Percentiles rank a stretch among this genome's conserved stretches.
These are phyloP conservation scores for Clostera curtula DNA, from an alignment of 2,888 invertebrate species.

Conservation along the genomic window DNA sequence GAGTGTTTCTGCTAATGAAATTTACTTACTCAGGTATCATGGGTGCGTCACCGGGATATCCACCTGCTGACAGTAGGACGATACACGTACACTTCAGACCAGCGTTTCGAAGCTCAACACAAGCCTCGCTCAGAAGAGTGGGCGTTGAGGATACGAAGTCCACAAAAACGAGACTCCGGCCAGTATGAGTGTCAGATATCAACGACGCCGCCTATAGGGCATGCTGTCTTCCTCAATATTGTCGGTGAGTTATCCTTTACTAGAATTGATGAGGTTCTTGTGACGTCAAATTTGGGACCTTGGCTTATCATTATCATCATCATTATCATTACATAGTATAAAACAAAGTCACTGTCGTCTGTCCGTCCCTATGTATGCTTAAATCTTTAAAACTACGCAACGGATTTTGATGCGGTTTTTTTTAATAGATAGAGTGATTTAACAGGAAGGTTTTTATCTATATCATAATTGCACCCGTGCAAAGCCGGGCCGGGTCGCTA, in stretches of 20 bases:
- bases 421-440: too few relatives aligned
- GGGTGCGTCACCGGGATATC: constrained; percentile 93
- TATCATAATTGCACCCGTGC: too few relatives aligned
- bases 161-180: constrained; percentile 88
- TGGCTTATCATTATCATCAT: too few relatives aligned
- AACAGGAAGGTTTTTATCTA: too few relatives aligned
- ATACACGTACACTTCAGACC: constrained; percentile 90
- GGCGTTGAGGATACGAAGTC: constrained; percentile 79
- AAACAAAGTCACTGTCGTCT: too few relatives aligned
- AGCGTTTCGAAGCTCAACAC: constrained; percentile 87
- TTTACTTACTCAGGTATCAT: constrained; percentile 82
- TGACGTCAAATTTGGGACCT: too few relatives aligned
- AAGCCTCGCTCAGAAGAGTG: constrained; percentile 91
- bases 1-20: neutral
- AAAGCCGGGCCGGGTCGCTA: too few relatives aligned
- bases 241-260: constrained; percentile 79
- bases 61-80: constrained; percentile 92
- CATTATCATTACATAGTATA: too few relatives aligned
- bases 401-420: too few relatives aligned
- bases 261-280: neutral
- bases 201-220: constrained; percentile 91
- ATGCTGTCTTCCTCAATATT: constrained; percentile 86
- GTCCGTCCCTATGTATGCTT: too few relatives aligned
- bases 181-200: constrained; percentile 95
- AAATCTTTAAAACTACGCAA: too few relatives aligned